These are phyloP conservation scores for Portunus trituberculatus DNA, from an alignment of 1,140 invertebrate genomes.

Conservation along the genomic window DNA sequence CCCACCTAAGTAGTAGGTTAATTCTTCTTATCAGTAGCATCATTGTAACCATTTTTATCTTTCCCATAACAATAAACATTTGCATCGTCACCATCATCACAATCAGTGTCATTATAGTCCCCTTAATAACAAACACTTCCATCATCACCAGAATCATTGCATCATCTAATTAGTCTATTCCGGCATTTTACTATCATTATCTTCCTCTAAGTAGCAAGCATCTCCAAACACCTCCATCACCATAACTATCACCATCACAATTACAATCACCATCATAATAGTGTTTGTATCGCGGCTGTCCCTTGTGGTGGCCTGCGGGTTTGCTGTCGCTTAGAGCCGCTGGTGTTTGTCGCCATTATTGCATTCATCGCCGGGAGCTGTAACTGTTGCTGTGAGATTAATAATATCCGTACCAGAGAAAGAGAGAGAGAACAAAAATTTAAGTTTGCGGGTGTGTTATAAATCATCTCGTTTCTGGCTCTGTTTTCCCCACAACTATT, in stretches of 20 bases:
- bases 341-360: not conserved
- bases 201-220: not conserved
- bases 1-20: no score
- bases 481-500: not conserved
- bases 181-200: not conserved
- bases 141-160: not conserved
- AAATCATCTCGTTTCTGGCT: not conserved
- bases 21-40: not conserved
- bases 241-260: no score
- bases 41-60: not conserved
- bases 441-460: not conserved
- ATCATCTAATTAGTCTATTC: not conserved
- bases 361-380: not conserved
- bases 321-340: not conserved
- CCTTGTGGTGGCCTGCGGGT: not conserved
- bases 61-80: not conserved
- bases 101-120: not conserved
- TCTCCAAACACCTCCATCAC: no score
- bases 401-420: not conserved
- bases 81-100: not conserved
- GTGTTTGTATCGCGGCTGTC: not conserved
- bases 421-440: not conserved
- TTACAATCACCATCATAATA: no score
- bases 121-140: not conserved
- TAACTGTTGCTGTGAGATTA: not conserved